These are phyloP conservation scores for Symphodus melops DNA, from an alignment of 2,113 vertebrate species.

Conservation along the genomic window DNA sequence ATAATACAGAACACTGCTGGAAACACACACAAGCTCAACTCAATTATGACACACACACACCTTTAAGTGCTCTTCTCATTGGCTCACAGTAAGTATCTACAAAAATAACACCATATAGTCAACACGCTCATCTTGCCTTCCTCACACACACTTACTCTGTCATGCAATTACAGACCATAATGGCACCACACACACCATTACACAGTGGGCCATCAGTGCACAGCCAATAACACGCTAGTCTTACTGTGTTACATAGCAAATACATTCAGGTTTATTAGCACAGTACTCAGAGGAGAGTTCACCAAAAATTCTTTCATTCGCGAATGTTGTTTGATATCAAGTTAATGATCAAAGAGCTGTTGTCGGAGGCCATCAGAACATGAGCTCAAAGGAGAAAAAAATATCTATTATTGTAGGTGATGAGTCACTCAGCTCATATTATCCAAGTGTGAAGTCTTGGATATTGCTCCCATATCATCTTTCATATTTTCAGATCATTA, in stretches of 20 bases:
- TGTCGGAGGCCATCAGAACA: conserved; percentile 26
- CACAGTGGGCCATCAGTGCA: conserved; percentile 32
- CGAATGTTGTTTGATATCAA: conserved; percentile 48
- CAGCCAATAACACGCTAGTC: conserved; percentile 44
- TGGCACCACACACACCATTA: conserved; percentile 44
- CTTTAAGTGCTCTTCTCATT: neutral
- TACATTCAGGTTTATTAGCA: conserved; percentile 35
- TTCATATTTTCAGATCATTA: conserved; percentile 29
- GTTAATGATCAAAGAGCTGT: conserved; percentile 42
- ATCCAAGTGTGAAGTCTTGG: conserved; percentile 17
- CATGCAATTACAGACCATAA: conserved; percentile 29
- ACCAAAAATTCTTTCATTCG: conserved; percentile 4
- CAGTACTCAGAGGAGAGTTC: conserved; percentile 9
- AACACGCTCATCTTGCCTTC: neutral
- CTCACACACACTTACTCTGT: neutral
- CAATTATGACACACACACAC: neutral
- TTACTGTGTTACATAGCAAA: conserved; percentile 29
- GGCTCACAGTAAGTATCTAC: neutral
- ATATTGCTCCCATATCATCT: conserved; percentile 20
- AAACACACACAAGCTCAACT: neutral
- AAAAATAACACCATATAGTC: conserved; percentile 17
- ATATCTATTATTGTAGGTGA: conserved; percentile 9
- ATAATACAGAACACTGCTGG: conserved; percentile 29
- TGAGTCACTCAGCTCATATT: conserved; percentile 28
- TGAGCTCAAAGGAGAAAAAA: neutral